A percentile compares a stretch with the other conserved stretches of the same genome.
Conservation (phyloP, 2,888 invertebrate species). For the Cheilosia vulpina region DNA sequence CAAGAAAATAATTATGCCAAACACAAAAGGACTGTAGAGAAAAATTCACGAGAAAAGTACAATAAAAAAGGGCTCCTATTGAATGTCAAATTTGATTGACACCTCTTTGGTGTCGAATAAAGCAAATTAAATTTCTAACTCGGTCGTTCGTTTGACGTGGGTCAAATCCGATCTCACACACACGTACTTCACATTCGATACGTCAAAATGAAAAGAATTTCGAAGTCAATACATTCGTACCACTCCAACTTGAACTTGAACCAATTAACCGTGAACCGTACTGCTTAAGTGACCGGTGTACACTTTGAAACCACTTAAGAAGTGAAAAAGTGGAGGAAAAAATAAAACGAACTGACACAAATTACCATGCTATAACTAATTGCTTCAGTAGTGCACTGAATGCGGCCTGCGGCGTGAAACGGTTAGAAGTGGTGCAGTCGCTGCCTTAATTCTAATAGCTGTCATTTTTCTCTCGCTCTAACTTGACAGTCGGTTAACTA, state of each 20-base stretch:
- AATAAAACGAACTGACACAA: constrained; percentile 34
- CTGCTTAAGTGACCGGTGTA: constrained; percentile 38
- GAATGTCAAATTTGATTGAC: constrained; percentile 70
- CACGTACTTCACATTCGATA: constrained; percentile 32
- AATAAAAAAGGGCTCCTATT: constrained; percentile 29
- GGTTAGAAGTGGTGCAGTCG: constrained; percentile 30
- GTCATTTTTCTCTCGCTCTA: constrained; percentile 70
- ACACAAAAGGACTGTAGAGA: constrained; percentile 38
- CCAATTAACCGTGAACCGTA: constrained; percentile 68
- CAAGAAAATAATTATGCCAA: background rate
- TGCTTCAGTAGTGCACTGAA: constrained; percentile 46
- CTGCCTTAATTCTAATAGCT: constrained; percentile 67
- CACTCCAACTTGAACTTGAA: constrained; percentile 64
- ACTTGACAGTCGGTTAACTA: constrained; percentile 67
- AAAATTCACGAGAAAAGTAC: constrained; percentile 3
- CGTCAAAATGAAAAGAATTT: constrained; percentile 25
- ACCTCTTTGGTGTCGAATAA: constrained; percentile 53
- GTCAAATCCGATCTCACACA: constrained; percentile 49
- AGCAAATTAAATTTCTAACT: constrained; percentile 70
- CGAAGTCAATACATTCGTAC: constrained; percentile 12
- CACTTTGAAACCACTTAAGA: constrained; percentile 34
- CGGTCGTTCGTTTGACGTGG: constrained; percentile 40
- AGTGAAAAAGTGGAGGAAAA: constrained; percentile 8
- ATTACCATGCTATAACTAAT: constrained; percentile 73
- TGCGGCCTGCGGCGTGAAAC: constrained; percentile 42